A percentile compares a stretch with the other conserved stretches of the same genome.
phyloP scores from a whole-genome alignment of 2,888 invertebrate species.

The Scrobipalpa atriplicella region DNA sequence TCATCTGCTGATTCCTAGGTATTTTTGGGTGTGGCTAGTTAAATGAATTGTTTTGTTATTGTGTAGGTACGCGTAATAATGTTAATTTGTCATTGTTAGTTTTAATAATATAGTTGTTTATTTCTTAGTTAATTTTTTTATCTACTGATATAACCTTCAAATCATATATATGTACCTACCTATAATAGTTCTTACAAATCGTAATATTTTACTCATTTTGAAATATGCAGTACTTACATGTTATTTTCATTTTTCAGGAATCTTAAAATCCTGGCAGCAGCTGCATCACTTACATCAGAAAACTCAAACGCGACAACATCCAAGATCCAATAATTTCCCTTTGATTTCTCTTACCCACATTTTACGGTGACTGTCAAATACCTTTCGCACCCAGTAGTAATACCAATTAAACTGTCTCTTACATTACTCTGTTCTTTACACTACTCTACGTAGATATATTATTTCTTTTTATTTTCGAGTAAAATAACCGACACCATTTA shows the following conservation, averaged over 20 bases:
- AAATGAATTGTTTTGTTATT: slow-evolving; percentile 6
- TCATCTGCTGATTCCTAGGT: background rate
- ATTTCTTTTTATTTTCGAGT: too few relatives aligned
- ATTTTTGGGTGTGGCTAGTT: background rate
- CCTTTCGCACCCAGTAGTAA: too few relatives aligned
- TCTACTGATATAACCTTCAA: too few relatives aligned
- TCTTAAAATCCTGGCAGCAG: background rate
- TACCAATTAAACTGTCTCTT: too few relatives aligned
- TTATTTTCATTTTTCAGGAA: background rate
- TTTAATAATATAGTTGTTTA: background rate
- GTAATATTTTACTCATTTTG: too few relatives aligned
- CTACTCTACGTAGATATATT: too few relatives aligned
- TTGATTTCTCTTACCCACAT: background rate
- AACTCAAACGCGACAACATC: background rate
- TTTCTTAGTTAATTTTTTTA: too few relatives aligned
- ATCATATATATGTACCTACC: too few relatives aligned
- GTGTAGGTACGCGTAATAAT: slow-evolving; percentile 6
- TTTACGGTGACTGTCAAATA: too few relatives aligned
- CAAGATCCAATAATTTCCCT: background rate
- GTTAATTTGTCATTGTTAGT: background rate
- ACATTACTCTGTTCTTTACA: too few relatives aligned
- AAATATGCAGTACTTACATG: background rate
- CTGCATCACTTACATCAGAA: background rate
- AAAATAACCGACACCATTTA: too few relatives aligned
- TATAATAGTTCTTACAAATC: too few relatives aligned